phyloP scores from a whole-genome alignment of 2,888 invertebrate genomes.

The Alentia gelatinosa region DNA sequence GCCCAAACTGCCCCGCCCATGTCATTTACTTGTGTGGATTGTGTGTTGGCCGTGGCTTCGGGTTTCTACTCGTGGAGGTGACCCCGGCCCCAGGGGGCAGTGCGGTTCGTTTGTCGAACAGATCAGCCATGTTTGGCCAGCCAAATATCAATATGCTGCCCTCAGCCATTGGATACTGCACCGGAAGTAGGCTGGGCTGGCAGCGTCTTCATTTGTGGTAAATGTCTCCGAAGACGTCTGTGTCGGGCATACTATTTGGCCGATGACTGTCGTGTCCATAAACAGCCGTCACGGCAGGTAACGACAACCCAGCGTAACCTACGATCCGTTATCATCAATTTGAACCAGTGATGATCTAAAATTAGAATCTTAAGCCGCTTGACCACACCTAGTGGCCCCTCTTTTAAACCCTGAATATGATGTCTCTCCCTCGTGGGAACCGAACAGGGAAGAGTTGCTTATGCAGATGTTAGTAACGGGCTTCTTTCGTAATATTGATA shows the following conservation, averaged over 20 bases:
- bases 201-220: constrained; percentile 26
- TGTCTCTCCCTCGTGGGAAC: no score
- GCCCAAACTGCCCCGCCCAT: constrained; percentile 45
- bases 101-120: constrained; percentile 38
- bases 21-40: constrained; percentile 48
- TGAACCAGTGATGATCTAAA: no score
- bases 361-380: no score
- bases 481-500: no score
- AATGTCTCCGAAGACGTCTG: neutral
- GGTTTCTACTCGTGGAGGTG: constrained; percentile 31
- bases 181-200: constrained; percentile 24
- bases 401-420: no score
- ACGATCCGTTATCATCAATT: no score
- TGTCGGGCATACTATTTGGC: neutral
- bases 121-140: constrained; percentile 50
- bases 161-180: constrained; percentile 48
- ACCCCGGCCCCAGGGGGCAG: neutral
- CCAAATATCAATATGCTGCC: constrained; percentile 43
- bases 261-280: no score
- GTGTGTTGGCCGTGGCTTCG: constrained; percentile 44
- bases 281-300: no score
- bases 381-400: no score
- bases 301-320: no score
- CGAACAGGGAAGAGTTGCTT: no score
- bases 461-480: no score